A percentile compares a stretch with the other conserved stretches of the same genome.
Evolutionary conservation across 1,140 invertebrate species (phyloP).

Genomic region (Drosophila nikananu): DNA sequence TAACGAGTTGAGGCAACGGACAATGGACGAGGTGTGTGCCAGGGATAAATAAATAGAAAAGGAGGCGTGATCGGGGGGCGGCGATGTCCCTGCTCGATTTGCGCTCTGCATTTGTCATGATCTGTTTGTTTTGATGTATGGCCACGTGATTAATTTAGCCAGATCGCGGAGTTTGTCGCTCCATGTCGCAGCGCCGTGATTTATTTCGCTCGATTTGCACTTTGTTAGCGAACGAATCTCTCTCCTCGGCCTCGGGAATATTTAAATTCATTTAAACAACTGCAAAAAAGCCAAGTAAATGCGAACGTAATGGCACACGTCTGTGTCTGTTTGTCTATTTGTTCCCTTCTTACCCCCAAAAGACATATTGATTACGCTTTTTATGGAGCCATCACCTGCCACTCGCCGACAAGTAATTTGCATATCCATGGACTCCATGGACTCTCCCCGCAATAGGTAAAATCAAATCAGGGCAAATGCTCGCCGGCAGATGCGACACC

Average conservation of each 20-base stretch:
- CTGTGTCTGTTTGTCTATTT: not conserved
- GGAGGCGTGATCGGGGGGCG: slow-evolving; percentile 9
- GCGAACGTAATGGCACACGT: slow-evolving; percentile 42
- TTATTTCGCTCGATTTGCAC: slow-evolving; percentile 69
- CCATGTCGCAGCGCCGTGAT: slow-evolving; percentile 41
- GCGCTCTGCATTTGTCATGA: slow-evolving; percentile 76
- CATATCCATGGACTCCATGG: slow-evolving; percentile 69
- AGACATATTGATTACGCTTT: slow-evolving; percentile 65
- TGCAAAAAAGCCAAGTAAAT: slow-evolving; percentile 31
- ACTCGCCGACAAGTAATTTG: slow-evolving; percentile 53
- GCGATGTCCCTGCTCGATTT: slow-evolving; percentile 61
- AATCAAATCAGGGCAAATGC: slow-evolving; percentile 81
- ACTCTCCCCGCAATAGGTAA: slow-evolving; percentile 54
- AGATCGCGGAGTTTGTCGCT: slow-evolving; percentile 38
- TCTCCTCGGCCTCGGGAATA: not conserved
- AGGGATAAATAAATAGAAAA: slow-evolving; percentile 6
- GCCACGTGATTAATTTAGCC: slow-evolving; percentile 71
- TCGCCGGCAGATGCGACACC: slow-evolving; percentile 67
- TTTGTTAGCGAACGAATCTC: slow-evolving; percentile 58
- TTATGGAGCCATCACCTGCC: slow-evolving; percentile 77
- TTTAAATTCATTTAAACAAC: slow-evolving; percentile 24
- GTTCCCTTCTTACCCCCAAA: too few species aligned
- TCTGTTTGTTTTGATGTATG: slow-evolving; percentile 80
- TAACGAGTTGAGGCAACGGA: slow-evolving; percentile 11
- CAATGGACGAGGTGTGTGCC: slow-evolving; percentile 33